phyloP scores from a whole-genome alignment of 2,113 vertebrate genomes.

The Azemiops feae region DNA sequence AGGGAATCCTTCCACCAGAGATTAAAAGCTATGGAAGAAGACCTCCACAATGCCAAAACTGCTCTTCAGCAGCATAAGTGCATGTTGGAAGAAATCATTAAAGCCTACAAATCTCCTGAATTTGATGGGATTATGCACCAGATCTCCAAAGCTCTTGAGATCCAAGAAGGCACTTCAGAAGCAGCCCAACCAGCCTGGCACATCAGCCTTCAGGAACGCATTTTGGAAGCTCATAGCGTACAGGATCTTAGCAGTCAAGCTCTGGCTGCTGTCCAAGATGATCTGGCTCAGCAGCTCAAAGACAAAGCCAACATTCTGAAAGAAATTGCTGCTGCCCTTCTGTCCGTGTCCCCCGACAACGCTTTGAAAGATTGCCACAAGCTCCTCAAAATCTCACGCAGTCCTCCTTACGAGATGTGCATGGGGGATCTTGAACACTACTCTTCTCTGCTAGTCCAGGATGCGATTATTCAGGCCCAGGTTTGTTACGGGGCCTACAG shows the following conservation, averaged over 20 bases:
- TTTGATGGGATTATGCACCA: constrained; percentile 78
- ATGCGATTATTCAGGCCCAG: constrained; percentile 89
- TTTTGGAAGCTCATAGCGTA: constrained; percentile 62
- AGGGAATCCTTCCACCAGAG: constrained; percentile 80
- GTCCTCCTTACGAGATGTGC: constrained; percentile 65
- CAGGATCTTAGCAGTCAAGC: constrained; percentile 60
- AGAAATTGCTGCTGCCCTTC: constrained; percentile 79
- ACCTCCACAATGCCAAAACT: constrained; percentile 76
- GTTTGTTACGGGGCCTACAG: constrained; percentile 87
- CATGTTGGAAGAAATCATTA: constrained; percentile 77
- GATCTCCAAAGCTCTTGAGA: constrained; percentile 71
- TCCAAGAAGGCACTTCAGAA: constrained; percentile 52
- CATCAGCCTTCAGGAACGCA: constrained; percentile 62
- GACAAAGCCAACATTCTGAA: constrained; percentile 81
- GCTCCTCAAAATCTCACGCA: constrained; percentile 75
- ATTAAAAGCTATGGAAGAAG: constrained; percentile 79
- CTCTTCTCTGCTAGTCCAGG: constrained; percentile 81
- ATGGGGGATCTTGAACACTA: constrained; percentile 70
- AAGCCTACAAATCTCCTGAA: constrained; percentile 74
- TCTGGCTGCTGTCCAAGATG: constrained; percentile 75
- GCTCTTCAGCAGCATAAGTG: constrained; percentile 81
- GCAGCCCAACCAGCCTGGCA: constrained; percentile 63
- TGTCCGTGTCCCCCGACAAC: constrained; percentile 65
- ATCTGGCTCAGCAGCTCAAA: constrained; percentile 83
- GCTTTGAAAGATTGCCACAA: constrained; percentile 65